phyloP scores from a whole-genome alignment of 2,113 vertebrate genomes.

The Hydropotes inermis region DNA sequence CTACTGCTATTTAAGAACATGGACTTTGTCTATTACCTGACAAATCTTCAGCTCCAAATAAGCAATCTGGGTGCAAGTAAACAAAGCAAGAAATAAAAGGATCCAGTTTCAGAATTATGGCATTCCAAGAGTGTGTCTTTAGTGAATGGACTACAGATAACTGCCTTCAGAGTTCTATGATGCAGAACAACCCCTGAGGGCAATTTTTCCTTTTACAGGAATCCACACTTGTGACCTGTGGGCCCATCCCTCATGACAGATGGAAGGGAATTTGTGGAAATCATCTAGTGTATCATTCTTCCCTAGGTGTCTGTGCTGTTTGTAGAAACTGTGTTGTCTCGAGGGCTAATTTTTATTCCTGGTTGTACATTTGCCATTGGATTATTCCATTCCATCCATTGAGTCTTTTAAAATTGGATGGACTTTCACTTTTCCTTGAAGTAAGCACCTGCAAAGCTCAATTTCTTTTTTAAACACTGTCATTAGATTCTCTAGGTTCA shows the following conservation, averaged over 20 bases:
- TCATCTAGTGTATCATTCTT: background rate
- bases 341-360: background rate
- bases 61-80: background rate
- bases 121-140: background rate
- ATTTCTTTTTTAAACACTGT: conserved; percentile 41
- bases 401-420: conserved; percentile 51
- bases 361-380: background rate
- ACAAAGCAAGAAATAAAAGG: background rate
- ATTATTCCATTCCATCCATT: background rate
- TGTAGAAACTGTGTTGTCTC: background rate
- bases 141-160: background rate
- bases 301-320: background rate
- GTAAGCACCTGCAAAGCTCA: background rate
- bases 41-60: background rate
- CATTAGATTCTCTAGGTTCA: background rate
- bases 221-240: background rate
- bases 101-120: background rate
- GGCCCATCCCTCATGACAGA: background rate
- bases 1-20: background rate
- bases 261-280: background rate
- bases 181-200: accelerated
- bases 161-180: background rate
- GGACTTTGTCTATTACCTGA: background rate
- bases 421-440: conserved; percentile 24
- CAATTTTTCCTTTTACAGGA: background rate